Percentiles rank a stretch among this genome's conserved stretches.
These are phyloP conservation scores for Gorsachius magnificus DNA, from an alignment of 2,797 vertebrate genomes.

Conservation along the genomic window DNA sequence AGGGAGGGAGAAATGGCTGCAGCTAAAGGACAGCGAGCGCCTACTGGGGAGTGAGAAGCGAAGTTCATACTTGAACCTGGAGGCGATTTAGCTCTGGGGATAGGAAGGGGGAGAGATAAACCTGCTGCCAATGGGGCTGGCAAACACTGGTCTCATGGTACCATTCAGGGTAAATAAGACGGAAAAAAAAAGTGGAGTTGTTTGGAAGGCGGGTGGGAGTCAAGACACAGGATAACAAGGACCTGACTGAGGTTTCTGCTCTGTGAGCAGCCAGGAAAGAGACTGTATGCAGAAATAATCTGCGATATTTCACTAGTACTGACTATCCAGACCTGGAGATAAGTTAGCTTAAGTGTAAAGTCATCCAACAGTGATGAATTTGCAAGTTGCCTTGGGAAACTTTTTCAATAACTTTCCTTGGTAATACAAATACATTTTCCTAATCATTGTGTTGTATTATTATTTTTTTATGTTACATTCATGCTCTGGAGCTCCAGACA, in stretches of 20 bases:
- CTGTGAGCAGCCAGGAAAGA: neutral
- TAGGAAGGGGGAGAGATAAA: neutral
- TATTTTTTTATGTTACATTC: neutral
- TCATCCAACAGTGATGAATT: neutral
- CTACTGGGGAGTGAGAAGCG: rapidly evolving
- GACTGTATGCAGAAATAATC: neutral
- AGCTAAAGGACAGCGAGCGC: rapidly evolving
- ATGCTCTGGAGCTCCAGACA: neutral
- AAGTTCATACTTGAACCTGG: neutral
- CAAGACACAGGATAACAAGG: neutral
- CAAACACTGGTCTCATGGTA: neutral
- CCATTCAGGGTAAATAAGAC: rapidly evolving
- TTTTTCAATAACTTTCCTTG: neutral
- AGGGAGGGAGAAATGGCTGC: neutral
- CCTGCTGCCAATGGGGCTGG: neutral
- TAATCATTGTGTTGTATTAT: neutral
- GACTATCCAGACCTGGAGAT: neutral
- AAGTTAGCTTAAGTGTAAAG: neutral
- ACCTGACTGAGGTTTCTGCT: neutral
- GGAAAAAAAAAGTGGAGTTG: neutral
- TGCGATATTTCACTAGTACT: neutral
- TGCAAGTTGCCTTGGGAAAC: neutral
- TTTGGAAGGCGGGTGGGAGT: neutral
- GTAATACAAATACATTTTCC: neutral
- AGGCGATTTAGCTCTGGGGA: neutral